Evolutionary conservation across 2,113 vertebrate genomes (phyloP).

Genomic region (Pterophyllum scalare): DNA sequence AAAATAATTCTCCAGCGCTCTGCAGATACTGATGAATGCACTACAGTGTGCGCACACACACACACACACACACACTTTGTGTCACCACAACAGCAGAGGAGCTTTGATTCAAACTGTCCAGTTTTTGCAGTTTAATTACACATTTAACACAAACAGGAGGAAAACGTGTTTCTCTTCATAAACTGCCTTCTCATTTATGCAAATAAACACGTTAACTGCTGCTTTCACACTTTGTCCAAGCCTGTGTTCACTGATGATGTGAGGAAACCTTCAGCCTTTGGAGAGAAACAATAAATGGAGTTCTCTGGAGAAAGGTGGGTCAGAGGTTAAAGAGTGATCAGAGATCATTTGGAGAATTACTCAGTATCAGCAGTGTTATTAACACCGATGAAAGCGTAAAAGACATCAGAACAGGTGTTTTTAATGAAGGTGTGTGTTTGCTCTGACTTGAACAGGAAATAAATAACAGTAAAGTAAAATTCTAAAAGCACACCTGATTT

Average conservation of each 20-base stretch:
- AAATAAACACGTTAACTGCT: rapidly evolving
- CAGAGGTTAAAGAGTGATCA: too few species aligned
- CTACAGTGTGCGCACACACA: neutral
- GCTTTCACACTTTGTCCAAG: neutral
- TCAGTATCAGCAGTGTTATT: too few species aligned
- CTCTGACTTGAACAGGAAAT: neutral
- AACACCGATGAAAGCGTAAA: neutral
- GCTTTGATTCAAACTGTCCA: neutral
- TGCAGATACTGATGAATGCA: neutral
- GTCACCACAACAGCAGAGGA: neutral
- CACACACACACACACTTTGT: rapidly evolving
- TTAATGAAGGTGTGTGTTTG: neutral
- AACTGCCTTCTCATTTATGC: neutral
- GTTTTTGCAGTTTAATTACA: neutral
- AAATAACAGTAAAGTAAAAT: neutral
- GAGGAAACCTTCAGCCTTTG: too few species aligned
- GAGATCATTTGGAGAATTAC: too few species aligned
- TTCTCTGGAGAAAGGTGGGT: too few species aligned
- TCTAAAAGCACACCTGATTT: too few species aligned
- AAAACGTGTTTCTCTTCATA: neutral
- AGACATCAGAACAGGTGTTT: rapidly evolving
- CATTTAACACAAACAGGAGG: rapidly evolving
- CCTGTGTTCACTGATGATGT: too few species aligned
- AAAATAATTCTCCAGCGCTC: rapidly evolving
- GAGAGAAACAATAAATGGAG: too few species aligned